Conservation (phyloP, 2,797 vertebrate genomes). For the Sciurus vulgaris region DNA sequence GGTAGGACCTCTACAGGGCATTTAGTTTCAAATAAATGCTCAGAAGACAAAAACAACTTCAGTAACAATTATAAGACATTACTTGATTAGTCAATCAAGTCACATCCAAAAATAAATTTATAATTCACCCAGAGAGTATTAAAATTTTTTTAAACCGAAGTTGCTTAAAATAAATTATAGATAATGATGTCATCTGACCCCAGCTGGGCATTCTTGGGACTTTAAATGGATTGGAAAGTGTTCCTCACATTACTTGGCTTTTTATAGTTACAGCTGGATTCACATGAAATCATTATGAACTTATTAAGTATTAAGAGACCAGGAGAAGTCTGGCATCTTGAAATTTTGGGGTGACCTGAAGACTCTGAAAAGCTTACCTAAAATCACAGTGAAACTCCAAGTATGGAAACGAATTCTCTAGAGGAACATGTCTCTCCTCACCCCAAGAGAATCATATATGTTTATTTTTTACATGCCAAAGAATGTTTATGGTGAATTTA, state of each 20-base stretch:
- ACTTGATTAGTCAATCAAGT: slow-evolving; percentile 58
- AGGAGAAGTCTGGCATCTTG: slow-evolving; percentile 31
- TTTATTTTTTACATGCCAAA: background rate
- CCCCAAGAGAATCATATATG: background rate
- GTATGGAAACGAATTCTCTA: background rate
- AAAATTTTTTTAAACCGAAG: slow-evolving; percentile 9
- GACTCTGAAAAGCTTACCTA: background rate
- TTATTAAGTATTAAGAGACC: slow-evolving; percentile 78
- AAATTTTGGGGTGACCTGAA: slow-evolving; percentile 65
- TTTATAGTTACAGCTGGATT: slow-evolving; percentile 77
- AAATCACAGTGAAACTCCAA: slow-evolving; percentile 21
- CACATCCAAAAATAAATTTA: slow-evolving; percentile 40
- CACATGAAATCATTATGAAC: slow-evolving; percentile 78
- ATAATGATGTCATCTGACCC: slow-evolving; percentile 71
- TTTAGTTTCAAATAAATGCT: slow-evolving; percentile 7
- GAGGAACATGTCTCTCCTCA: background rate
- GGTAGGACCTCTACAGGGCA: slow-evolving; percentile 72
- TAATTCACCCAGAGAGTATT: slow-evolving; percentile 58
- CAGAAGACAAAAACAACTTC: background rate
- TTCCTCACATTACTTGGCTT: slow-evolving; percentile 68
- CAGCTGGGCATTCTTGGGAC: slow-evolving; percentile 44
- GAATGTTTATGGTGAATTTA: background rate
- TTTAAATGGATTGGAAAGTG: slow-evolving; percentile 74
- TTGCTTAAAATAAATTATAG: slow-evolving; percentile 77
- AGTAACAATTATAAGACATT: background rate